These are phyloP conservation scores for Melolontha melolontha DNA, from an alignment of 2,888 invertebrate genomes.

Conservation along the genomic window DNA sequence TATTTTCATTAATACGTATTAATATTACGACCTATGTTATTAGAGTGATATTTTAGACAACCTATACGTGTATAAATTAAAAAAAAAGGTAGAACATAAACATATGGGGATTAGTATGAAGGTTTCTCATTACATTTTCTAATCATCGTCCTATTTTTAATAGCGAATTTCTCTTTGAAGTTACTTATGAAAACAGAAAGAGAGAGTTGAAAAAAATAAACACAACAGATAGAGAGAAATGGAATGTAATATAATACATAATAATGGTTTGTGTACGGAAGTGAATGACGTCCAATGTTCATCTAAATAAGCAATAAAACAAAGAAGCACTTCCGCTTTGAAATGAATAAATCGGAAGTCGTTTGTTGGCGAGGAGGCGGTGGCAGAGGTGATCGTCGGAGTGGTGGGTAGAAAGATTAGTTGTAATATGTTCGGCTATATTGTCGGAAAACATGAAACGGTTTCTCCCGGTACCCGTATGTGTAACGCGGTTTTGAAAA, in stretches of 20 bases:
- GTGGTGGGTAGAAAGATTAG: slow-evolving; percentile 48
- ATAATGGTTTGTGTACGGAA: slow-evolving; percentile 21
- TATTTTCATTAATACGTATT: too few species aligned
- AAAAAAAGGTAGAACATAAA: too few species aligned
- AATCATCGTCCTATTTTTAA: too few species aligned
- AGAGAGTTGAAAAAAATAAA: background rate
- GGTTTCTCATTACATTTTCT: too few species aligned
- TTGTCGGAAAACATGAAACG: slow-evolving; percentile 58
- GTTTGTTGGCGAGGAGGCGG: slow-evolving; percentile 37
- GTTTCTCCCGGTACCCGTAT: slow-evolving; percentile 39
- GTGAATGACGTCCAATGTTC: slow-evolving; percentile 12
- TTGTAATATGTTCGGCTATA: slow-evolving; percentile 50
- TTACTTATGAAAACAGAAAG: background rate
- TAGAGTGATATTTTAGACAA: too few species aligned
- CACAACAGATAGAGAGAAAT: background rate
- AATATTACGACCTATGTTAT: too few species aligned
- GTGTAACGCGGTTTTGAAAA: slow-evolving; percentile 47
- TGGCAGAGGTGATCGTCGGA: slow-evolving; percentile 28
- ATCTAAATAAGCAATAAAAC: slow-evolving; percentile 37
- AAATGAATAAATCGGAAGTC: slow-evolving; percentile 57
- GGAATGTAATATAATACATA: background rate
- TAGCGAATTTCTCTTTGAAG: too few species aligned
- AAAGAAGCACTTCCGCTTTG: slow-evolving; percentile 56
- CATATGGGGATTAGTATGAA: too few species aligned
- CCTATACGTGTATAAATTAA: too few species aligned